These are phyloP conservation scores for Enteromius trimaculatus DNA, from an alignment of 2,797 vertebrate genomes.

Conservation along the genomic window DNA sequence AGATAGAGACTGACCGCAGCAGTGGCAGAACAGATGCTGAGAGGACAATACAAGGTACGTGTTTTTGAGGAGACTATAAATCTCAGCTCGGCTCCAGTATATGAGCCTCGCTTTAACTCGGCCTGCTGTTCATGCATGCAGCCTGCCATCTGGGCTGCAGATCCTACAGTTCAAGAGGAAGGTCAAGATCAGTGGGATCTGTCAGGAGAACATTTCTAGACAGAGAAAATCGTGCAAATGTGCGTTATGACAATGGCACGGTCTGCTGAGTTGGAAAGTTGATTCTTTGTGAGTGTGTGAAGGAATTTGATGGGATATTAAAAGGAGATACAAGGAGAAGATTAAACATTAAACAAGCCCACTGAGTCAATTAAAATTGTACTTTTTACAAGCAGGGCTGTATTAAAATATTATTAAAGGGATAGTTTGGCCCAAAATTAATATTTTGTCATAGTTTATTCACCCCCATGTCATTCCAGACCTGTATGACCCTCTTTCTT, in stretches of 20 bases:
- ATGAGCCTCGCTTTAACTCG: conserved; percentile 92
- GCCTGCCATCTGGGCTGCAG: conserved; percentile 97
- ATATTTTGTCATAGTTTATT: conserved; percentile 3
- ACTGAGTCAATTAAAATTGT: conserved; percentile 23
- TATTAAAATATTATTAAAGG: conserved; percentile 36
- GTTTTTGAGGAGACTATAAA: conserved; percentile 97
- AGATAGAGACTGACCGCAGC: conserved; percentile 99
- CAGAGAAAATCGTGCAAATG: conserved; percentile 29
- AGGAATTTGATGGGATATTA: conserved; percentile 28
- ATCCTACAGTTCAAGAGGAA: conserved; percentile 88
- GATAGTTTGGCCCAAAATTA: not conserved
- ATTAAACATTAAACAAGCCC: conserved; percentile 38
- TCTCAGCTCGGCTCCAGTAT: conserved; percentile 86
- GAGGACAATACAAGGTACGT: conserved; percentile 99
- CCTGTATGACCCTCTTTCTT: not conserved
- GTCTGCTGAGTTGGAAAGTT: conserved; percentile 5
- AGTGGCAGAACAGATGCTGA: conserved; percentile 99
- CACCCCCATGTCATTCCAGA: not conserved
- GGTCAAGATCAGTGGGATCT: conserved; percentile 92
- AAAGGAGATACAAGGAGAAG: conserved; percentile 2
- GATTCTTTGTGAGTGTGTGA: conserved; percentile 1
- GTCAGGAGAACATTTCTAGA: conserved; percentile 56
- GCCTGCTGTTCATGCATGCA: conserved; percentile 97
- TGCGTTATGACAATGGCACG: conserved; percentile 9
- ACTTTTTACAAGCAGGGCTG: conserved; percentile 35